Base-by-base conservation (phyloP, 2,797 vertebrate genomes). In the Hirundo rustica region DNA sequence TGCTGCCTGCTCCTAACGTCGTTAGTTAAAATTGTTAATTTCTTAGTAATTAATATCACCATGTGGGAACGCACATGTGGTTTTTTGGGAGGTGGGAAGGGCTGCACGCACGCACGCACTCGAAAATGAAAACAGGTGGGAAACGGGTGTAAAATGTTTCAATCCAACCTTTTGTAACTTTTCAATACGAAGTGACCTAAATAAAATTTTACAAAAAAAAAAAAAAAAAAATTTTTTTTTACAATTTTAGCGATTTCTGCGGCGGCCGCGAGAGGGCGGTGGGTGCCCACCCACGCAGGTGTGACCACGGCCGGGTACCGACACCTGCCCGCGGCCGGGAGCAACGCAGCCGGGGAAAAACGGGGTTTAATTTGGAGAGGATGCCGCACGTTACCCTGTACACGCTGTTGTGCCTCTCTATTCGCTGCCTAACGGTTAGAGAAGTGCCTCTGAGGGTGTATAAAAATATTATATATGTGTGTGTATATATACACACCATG, bases 401-500 rank as follows among this genome's bases (percentile, higher is more conserved):
- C 30, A 21, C 3, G 1, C 32, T 42, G 3, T 12, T n/a, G 0
- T 2, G 44, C 2, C 36, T 53, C 34, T 51, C 77, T 12, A 2
- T 4, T 13, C 27, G 47, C 3, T 7, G 16, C 4, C 3, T 20
- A 29, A 40, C 29, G 48, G 12, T 12, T 23, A 17, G 0, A 25
- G 34, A 42, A 54, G 4, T 16, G 7, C 30, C 34, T 72, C 30
- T 13, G 40, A 16, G 18, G 20, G 6, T 11, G 26, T 9, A 8
- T 42, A 23, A 55, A 79, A 48, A 36, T 30, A 55, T 10, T 20
- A 21, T 19, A 20, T 22, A 9, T 5, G 11, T 16, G 18, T 13
- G 13, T 8, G 21, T 4, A 15, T 13, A 21, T 42, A 25, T 7
- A 57, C 8, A 17, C 6, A 6, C 9, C 47, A 7, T n/a, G 16